A percentile compares a stretch with the other conserved stretches of the same genome.
Evolutionary conservation across 2,113 vertebrate genomes (phyloP).

Genomic region (Xenopus laevis): DNA sequence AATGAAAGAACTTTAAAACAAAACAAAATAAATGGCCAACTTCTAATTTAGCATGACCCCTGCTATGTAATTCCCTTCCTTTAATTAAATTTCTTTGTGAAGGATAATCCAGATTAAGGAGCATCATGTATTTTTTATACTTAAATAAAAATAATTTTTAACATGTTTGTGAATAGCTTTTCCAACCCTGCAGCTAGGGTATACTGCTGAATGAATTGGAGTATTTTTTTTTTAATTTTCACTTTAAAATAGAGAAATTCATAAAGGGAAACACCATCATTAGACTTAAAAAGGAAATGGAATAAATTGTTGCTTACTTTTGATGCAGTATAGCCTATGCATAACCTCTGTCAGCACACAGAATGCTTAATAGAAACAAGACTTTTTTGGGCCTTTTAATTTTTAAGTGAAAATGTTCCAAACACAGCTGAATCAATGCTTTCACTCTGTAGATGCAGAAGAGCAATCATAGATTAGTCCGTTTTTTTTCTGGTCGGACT

Average conservation of each 20-base stretch:
- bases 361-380: slow-evolving; percentile 21
- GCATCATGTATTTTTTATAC: slow-evolving; percentile 8
- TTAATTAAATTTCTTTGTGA: slow-evolving; percentile 5
- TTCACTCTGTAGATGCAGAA: slow-evolving; percentile 14
- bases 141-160: not conserved
- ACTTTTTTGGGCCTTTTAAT: not conserved
- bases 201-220: no score
- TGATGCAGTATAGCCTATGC: slow-evolving; percentile 14
- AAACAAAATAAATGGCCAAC: not conserved
- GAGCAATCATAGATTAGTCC: not conserved
- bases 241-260: not conserved
- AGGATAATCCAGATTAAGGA: slow-evolving; percentile 12
- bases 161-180: not conserved
- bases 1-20: not conserved
- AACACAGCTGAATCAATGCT: slow-evolving; percentile 1
- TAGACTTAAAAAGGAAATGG: slow-evolving; percentile 36
- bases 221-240: no score
- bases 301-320: slow-evolving; percentile 28
- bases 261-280: not conserved
- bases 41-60: slow-evolving; percentile 1
- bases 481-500: no score
- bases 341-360: slow-evolving; percentile 37
- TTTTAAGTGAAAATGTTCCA: slow-evolving; percentile 32
- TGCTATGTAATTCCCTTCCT: not conserved
- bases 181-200: no score